Conservation (phyloP, 2,113 vertebrate species). For the Cryptomyrus ogoouensis region DNA sequence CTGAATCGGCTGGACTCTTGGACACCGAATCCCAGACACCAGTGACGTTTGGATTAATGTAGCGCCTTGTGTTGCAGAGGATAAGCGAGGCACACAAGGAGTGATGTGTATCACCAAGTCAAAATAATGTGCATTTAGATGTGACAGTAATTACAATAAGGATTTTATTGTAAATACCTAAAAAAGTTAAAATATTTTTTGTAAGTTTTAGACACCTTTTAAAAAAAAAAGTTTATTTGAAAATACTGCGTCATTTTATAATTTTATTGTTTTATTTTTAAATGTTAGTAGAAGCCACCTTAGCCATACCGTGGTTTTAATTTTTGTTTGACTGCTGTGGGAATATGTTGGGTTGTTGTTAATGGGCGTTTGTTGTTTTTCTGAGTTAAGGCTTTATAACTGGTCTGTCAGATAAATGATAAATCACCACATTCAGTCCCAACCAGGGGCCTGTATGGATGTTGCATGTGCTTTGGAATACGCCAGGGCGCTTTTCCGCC, state of each 20-base stretch:
- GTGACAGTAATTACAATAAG: background rate
- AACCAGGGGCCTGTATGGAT: background rate
- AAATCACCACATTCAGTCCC: background rate
- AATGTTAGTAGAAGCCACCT: background rate
- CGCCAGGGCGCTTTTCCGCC: background rate
- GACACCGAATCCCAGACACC: background rate
- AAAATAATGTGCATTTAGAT: background rate
- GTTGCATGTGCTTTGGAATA: background rate
- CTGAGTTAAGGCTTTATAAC: background rate
- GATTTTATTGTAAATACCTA: background rate
- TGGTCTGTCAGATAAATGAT: background rate
- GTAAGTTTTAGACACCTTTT: background rate
- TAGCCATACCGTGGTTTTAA: background rate
- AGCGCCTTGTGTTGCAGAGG: background rate
- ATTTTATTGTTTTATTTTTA: background rate
- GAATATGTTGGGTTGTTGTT: background rate
- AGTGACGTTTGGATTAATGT: background rate
- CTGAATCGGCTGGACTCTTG: background rate
- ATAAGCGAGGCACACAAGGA: background rate
- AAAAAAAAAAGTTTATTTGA: background rate
- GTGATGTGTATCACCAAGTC: background rate
- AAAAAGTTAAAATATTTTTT: background rate
- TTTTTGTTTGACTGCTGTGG: background rate
- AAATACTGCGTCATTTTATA: background rate
- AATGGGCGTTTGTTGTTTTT: background rate